phyloP scores from a whole-genome alignment of 2,888 invertebrate species.

The Epinotia brunnichana region DNA sequence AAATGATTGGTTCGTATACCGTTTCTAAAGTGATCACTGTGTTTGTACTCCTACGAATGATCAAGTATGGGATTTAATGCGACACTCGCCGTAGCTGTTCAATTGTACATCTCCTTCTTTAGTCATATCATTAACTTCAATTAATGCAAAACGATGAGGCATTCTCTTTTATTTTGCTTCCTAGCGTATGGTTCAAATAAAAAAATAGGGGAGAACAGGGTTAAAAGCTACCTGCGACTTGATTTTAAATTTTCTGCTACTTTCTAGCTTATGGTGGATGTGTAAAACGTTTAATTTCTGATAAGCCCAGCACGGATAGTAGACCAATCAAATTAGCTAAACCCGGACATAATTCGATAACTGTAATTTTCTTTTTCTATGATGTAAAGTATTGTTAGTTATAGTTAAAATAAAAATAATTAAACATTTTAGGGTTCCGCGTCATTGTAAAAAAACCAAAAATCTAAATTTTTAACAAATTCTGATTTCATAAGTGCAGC shows the following conservation, averaged over 20 bases:
- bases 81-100: constrained; percentile 15
- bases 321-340: too few species aligned
- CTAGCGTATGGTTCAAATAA: not conserved
- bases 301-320: too few species aligned
- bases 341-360: too few species aligned
- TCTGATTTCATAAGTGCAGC: too few species aligned
- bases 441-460: too few species aligned
- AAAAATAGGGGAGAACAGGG: not conserved
- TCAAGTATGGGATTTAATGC: constrained; percentile 36
- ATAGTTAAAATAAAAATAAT: too few species aligned
- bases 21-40: constrained; percentile 7
- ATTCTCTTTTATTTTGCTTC: constrained; percentile 20
- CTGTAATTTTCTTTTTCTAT: too few species aligned
- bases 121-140: constrained; percentile 25
- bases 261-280: too few species aligned
- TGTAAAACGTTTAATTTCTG: too few species aligned
- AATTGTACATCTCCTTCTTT: constrained; percentile 35
- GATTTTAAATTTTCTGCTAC: not conserved
- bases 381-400: too few species aligned
- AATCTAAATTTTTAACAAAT: too few species aligned
- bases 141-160: constrained; percentile 31
- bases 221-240: not conserved
- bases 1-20: not conserved
- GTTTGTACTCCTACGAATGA: constrained; percentile 18
- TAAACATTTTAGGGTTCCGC: too few species aligned